Base-by-base conservation (phyloP, 2,797 vertebrate species). In the Sylvia borin region DNA sequence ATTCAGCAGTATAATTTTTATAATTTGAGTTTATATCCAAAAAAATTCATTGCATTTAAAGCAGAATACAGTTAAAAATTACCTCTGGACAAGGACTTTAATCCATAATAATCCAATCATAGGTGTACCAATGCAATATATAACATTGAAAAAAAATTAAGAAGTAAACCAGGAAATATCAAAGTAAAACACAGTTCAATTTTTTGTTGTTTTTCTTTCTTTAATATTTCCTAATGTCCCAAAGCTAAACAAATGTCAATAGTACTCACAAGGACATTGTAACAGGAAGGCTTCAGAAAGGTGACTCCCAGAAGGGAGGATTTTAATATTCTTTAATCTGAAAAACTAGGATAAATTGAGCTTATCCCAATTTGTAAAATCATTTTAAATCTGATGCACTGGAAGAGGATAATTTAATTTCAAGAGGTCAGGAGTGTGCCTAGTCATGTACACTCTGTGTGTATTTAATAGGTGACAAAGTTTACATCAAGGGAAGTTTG, bases 341-440 rank as follows among this genome's bases (percentile, higher is more conserved):
- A 87, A 95, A 96, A 96, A 96, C 93, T 93, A 75, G 96, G 97
- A 96, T 97, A 96, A 96, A 95, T 93, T 95, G 90, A 95, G 96
- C 94, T 97, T 97, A 96, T 95, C 93, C 82, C 79, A 95, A 91
- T 96, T 96, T 97, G 92, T 93, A 93, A 96, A 96, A 92, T 93
- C 77, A 66, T 81, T 90, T 92, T 85, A 95, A 97, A 95, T 90
- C 95, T 96, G 75, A 53, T 95, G 89, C 47, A 66, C 36, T 89
- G 66, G 65, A 83, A 88, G 66, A 93, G 90, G 85, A 93, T 96
- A 92, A 96, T 96, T 95, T 96, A 77, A 92, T 93, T 96, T 93
- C 80, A 85, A 88, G 78, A 53, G 80, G 85, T 88, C 82, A 92
- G 72, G 71, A 81, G 31, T 90, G 85, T 96, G 50, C 42, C 53